Evolutionary conservation across 2,113 vertebrate species (phyloP).

Genomic region (Sapayoa aenigma): DNA sequence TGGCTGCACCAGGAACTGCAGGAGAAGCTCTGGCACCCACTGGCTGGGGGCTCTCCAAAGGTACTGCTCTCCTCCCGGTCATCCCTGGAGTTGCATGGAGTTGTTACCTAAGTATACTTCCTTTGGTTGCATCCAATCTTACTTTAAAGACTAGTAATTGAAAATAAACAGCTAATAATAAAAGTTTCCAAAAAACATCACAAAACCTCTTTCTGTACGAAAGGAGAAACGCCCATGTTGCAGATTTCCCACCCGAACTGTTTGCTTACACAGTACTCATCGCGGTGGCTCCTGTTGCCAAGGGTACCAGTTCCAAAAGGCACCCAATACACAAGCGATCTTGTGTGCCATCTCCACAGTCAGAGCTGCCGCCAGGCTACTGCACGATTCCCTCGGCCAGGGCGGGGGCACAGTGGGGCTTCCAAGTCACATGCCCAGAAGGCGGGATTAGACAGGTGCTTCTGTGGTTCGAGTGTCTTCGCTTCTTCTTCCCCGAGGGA

Average conservation of each 20-base stretch:
- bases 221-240: not conserved
- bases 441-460: not conserved
- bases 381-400: accelerated
- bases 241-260: not conserved
- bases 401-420: too few relatives aligned
- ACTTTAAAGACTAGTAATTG: not conserved
- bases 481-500: not conserved
- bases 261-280: too few relatives aligned
- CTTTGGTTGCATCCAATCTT: not conserved
- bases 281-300: not conserved
- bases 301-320: not conserved
- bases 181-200: not conserved
- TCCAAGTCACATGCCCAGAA: not conserved
- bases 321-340: accelerated
- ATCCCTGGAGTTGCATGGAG: not conserved
- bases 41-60: not conserved
- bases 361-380: too few relatives aligned
- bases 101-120: not conserved
- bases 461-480: not conserved
- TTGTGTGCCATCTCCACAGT: not conserved
- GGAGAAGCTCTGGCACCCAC: too few relatives aligned
- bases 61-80: not conserved
- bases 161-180: not conserved
- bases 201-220: not conserved
- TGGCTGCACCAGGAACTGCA: accelerated